These are phyloP conservation scores for Cephalophus harveyi DNA, from an alignment of 2,113 vertebrate genomes.

Conservation along the genomic window DNA sequence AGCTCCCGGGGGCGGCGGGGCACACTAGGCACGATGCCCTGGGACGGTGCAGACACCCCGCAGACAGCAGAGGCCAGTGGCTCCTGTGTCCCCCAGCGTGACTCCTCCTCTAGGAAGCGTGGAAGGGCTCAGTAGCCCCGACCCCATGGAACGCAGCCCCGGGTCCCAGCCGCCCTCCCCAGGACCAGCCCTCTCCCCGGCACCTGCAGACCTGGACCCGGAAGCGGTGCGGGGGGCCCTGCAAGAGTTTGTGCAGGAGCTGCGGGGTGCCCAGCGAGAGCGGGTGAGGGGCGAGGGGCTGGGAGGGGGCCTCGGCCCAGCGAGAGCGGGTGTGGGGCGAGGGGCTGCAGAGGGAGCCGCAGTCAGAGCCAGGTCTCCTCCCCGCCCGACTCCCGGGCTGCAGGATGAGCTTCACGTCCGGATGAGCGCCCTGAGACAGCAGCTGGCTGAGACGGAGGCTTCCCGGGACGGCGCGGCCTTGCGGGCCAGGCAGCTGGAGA, in stretches of 20 bases:
- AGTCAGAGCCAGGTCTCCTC: not conserved
- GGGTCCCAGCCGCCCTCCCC: constrained; percentile 81
- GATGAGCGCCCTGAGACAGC: constrained; percentile 70
- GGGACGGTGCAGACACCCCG: not conserved
- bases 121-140: constrained; percentile 57
- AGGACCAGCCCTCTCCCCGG: constrained; percentile 72
- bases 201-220: constrained; percentile 81
- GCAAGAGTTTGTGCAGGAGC: constrained; percentile 90
- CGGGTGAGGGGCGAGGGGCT: constrained; percentile 78
- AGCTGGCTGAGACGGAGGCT: constrained; percentile 83
- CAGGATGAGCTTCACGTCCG: constrained; percentile 89
- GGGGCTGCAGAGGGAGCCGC: constrained; percentile 69
- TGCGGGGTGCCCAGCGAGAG: constrained; percentile 87
- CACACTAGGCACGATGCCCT: accelerated
- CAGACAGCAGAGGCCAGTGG: not conserved
- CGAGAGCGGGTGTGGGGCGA: not conserved
- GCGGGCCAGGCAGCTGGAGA: constrained; percentile 86
- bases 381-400: accelerated
- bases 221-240: constrained; percentile 87
- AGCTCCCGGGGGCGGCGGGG: not conserved
- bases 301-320: accelerated
- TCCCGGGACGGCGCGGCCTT: constrained; percentile 80
- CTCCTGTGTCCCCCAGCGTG: accelerated
- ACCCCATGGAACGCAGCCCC: constrained; percentile 78
- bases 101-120: constrained; percentile 25